Evolutionary conservation across 2,888 invertebrate species (phyloP).

Genomic region (Callyntrura sp.): DNA sequence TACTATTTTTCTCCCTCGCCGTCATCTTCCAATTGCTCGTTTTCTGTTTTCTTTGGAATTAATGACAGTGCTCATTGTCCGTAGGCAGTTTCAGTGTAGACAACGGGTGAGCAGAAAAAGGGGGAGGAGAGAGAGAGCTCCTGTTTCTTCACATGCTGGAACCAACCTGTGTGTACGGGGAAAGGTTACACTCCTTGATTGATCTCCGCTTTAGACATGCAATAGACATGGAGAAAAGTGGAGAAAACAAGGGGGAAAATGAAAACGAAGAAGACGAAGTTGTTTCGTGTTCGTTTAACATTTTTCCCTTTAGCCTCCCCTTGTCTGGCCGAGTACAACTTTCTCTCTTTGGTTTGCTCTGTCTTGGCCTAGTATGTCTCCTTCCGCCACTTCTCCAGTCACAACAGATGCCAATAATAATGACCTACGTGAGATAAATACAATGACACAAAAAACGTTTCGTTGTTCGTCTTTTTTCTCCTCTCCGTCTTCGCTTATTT

Average conservation of each 20-base stretch:
- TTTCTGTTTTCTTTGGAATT: constrained; percentile 7
- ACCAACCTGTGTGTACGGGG: constrained; percentile 2
- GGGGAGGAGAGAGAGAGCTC: background rate
- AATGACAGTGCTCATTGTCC: background rate
- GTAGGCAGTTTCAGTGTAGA: background rate
- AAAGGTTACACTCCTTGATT: background rate
- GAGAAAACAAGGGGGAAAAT: background rate
- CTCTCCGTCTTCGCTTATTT: background rate
- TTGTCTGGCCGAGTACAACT: background rate
- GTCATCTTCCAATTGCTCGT: constrained; percentile 14
- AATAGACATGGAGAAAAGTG: constrained; percentile 4
- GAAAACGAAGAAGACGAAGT: background rate
- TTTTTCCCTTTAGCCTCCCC: background rate
- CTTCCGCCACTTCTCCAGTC: constrained; percentile 39
- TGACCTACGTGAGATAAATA: constrained; percentile 59
- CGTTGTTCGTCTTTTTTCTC: constrained; percentile 18
- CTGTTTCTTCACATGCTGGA: background rate
- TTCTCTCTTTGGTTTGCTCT: background rate
- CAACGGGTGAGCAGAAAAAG: background rate
- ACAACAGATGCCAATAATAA: constrained; percentile 49
- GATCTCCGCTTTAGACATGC: constrained; percentile 31
- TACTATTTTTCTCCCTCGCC: background rate
- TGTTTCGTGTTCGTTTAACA: constrained; percentile 32
- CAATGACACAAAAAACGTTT: constrained; percentile 10
- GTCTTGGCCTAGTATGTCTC: background rate